Percentiles rank a stretch among this genome's conserved stretches.
These are phyloP conservation scores for Rhamphomyia laevipes DNA, from an alignment of 2,888 invertebrate genomes.

Conservation along the genomic window DNA sequence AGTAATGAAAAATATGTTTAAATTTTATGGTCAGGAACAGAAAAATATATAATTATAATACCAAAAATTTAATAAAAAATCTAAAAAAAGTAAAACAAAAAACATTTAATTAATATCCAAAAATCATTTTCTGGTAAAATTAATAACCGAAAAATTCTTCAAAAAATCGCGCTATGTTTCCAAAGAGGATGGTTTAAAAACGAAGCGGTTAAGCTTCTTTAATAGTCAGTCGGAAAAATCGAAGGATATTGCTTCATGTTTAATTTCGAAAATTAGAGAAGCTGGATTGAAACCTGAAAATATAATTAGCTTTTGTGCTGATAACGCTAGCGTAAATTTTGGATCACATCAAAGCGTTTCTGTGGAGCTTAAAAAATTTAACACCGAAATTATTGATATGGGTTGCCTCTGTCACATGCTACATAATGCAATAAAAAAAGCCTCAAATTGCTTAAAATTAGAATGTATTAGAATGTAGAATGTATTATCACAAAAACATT, in stretches of 20 bases:
- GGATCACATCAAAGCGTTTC: constrained; percentile 9
- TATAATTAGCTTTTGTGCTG: constrained; percentile 9
- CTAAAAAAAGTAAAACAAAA: too few species aligned
- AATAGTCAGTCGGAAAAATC: constrained; percentile 5
- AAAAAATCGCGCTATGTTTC: too few species aligned
- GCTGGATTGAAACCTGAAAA: constrained; percentile 2
- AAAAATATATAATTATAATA: too few species aligned
- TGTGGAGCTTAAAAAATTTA: constrained; percentile 8
- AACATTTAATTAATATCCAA: too few species aligned
- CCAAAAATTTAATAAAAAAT: too few species aligned
- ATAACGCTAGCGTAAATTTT: constrained; percentile 13
- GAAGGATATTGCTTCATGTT: constrained; percentile 3
- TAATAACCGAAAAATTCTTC: too few species aligned
- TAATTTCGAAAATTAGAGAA: constrained; percentile 4
- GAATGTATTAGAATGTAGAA: too few species aligned
- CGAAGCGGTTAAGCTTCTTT: constrained; percentile 3
- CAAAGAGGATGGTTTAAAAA: neutral
- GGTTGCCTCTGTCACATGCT: constrained; percentile 6
- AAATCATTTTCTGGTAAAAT: too few species aligned
- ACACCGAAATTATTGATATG: neutral
- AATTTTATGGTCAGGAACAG: too few species aligned
- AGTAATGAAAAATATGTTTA: too few species aligned
- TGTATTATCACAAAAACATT: constrained; percentile 8
- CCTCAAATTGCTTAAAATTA: constrained; percentile 6
- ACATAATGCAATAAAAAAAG: constrained; percentile 9